phyloP scores from a whole-genome alignment of 1,140 invertebrate genomes.

The Dendrolimus punctatus region DNA sequence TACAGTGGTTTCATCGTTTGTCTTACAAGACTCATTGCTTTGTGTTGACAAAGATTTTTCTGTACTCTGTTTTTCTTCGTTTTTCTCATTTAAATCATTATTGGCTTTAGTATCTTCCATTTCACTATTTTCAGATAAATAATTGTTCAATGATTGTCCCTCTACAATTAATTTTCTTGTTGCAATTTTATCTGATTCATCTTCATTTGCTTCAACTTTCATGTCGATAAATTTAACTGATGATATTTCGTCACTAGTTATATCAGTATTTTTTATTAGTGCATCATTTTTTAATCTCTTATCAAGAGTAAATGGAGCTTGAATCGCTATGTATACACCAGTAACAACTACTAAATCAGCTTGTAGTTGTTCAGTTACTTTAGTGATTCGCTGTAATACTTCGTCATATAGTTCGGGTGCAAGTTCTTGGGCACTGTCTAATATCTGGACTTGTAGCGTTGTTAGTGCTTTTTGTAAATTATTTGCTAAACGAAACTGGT shows the following conservation, averaged over 20 bases:
- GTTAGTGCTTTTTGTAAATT: constrained; percentile 33
- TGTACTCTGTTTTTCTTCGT: too few relatives aligned
- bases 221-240: too few relatives aligned
- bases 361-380: constrained; percentile 26
- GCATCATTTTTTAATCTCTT: constrained; percentile 4
- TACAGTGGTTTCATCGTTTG: too few relatives aligned
- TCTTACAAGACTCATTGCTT: too few relatives aligned
- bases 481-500: constrained; percentile 25
- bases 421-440: constrained; percentile 27
- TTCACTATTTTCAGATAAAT: too few relatives aligned
- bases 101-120: too few relatives aligned
- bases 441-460: constrained; percentile 29
- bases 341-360: constrained; percentile 26
- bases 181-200: constrained; percentile 1
- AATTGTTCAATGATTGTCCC: too few relatives aligned
- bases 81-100: too few relatives aligned
- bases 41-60: too few relatives aligned
- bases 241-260: background rate
- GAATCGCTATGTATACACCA: constrained; percentile 14
- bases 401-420: constrained; percentile 17
- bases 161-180: background rate
- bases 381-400: constrained; percentile 24
- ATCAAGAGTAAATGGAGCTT: constrained; percentile 8
- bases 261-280: background rate
- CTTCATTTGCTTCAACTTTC: background rate